phyloP scores from a whole-genome alignment of 2,797 vertebrate species.

The Nothura maculosa region DNA sequence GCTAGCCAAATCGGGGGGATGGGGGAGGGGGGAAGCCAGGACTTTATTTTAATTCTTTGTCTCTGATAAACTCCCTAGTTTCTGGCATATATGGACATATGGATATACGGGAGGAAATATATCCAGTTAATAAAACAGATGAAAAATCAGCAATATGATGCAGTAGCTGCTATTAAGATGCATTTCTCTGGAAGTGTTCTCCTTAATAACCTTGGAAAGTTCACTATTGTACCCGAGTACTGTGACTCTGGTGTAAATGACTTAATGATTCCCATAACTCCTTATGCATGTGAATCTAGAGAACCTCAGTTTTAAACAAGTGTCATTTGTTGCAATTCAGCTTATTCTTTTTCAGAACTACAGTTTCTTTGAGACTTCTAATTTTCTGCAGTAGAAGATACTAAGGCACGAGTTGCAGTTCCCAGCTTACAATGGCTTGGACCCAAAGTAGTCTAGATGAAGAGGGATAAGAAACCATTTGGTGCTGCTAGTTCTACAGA shows the following conservation, averaged over 20 bases:
- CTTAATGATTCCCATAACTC: background rate
- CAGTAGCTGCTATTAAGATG: background rate
- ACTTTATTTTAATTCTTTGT: background rate
- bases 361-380: background rate
- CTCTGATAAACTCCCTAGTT: background rate
- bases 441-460: background rate
- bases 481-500: background rate
- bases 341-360: background rate
- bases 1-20: background rate
- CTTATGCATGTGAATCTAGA: background rate
- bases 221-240: background rate
- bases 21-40: background rate
- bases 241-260: background rate
- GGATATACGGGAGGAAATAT: background rate
- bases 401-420: background rate
- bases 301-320: background rate
- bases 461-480: background rate
- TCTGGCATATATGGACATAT: background rate
- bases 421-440: background rate
- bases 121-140: background rate
- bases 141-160: background rate
- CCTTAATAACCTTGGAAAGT: background rate
- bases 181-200: background rate
- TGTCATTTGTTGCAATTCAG: background rate
- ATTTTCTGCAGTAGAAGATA: background rate